Conservation (phyloP, 2,113 vertebrate genomes). For the Clarias gariepinus region DNA sequence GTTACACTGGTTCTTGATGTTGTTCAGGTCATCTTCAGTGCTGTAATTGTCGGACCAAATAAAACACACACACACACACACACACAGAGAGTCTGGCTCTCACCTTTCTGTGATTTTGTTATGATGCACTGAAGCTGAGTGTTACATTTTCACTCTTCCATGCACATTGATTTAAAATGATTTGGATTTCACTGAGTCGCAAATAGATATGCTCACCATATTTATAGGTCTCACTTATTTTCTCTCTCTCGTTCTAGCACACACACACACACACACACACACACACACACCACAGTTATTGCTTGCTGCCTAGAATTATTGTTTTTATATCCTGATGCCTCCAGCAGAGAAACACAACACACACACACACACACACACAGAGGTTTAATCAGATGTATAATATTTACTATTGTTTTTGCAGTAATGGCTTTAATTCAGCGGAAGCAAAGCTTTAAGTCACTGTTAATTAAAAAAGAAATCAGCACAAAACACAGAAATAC, state of each 20-base stretch:
- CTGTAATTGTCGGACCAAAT: background rate
- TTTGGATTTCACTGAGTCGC: constrained; percentile 2
- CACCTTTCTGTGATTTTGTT: background rate
- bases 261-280: constrained; percentile 1
- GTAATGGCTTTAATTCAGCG: constrained; percentile 14
- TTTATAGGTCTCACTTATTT: constrained; percentile 32
- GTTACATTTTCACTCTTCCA: background rate
- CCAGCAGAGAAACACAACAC: constrained; percentile 12
- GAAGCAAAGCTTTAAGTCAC: background rate
- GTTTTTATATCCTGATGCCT: constrained; percentile 15
- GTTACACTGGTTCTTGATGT: background rate
- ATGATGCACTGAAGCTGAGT: background rate
- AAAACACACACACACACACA: background rate
- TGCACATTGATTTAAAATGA: constrained; percentile 39
- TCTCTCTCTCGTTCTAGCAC: background rate
- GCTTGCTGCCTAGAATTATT: constrained; percentile 8
- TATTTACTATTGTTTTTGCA: background rate
- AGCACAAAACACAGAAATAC: background rate
- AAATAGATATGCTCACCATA: constrained; percentile 15
- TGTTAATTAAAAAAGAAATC: constrained; percentile 20
- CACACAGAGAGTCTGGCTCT: background rate
- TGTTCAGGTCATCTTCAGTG: background rate
- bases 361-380: constrained; percentile 4
- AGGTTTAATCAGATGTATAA: background rate
- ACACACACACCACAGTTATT: constrained; percentile 6